Percentiles rank a stretch among this genome's conserved stretches.
phyloP scores from a whole-genome alignment of 2,113 vertebrate genomes.

The Aptenodytes patagonicus region DNA sequence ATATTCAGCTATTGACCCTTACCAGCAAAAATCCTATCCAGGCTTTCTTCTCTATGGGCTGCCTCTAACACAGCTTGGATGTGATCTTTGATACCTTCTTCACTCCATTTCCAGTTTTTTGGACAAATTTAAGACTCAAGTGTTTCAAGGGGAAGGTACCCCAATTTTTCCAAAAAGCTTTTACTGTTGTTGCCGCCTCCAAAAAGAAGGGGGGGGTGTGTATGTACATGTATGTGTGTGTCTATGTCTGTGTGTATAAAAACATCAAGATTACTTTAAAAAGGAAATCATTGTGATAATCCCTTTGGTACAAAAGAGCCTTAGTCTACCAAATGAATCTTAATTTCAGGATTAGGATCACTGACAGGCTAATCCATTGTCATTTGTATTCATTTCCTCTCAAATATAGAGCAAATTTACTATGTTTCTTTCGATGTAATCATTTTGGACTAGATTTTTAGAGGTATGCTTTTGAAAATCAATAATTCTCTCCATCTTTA shows the following conservation, averaged over 20 bases:
- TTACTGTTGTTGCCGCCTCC: neutral
- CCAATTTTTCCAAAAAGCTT: neutral
- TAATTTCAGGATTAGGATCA: conserved; percentile 9
- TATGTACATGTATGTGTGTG: neutral
- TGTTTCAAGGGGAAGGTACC: neutral
- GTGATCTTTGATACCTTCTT: neutral
- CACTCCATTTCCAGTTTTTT: neutral
- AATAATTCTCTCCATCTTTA: neutral
- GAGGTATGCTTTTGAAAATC: neutral
- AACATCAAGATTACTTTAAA: neutral
- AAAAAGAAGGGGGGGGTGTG: neutral
- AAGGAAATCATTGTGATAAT: neutral
- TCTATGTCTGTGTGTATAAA: neutral
- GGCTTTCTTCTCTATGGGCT: neutral
- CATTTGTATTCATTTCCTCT: conserved; percentile 18
- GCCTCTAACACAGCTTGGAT: neutral
- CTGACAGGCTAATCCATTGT: neutral
- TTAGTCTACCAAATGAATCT: neutral
- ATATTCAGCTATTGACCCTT: neutral
- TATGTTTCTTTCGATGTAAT: neutral
- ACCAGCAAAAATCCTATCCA: neutral
- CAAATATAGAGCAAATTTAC: neutral
- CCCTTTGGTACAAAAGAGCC: neutral
- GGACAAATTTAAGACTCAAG: neutral
- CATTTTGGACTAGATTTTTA: neutral